Conservation (phyloP, 2,888 invertebrate genomes). For the Drosophila vallismaia region DNA sequence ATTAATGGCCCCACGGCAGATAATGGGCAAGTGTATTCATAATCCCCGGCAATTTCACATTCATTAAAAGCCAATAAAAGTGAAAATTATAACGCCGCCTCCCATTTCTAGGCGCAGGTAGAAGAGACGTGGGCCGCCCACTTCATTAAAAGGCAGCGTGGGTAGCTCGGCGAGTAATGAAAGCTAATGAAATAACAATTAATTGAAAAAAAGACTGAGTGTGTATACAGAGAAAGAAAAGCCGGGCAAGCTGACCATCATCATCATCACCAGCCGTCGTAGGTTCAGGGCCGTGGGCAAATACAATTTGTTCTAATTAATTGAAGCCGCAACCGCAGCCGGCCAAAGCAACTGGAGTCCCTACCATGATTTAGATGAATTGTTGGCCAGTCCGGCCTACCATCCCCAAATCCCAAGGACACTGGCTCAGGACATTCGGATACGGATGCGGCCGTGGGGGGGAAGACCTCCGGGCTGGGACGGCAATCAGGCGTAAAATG, state of each 20-base stretch:
- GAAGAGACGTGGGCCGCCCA: conserved; percentile 31
- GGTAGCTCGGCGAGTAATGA: conserved; percentile 57
- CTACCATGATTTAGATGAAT: conserved; percentile 65
- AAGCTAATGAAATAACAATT: conserved; percentile 73
- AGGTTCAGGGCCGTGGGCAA: conserved; percentile 30
- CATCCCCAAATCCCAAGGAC: neutral
- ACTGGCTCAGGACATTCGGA: conserved; percentile 21
- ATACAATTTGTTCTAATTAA: conserved; percentile 76
- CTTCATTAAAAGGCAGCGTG: conserved; percentile 59
- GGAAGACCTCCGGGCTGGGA: conserved; percentile 33
- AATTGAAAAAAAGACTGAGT: conserved; percentile 49
- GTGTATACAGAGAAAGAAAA: conserved; percentile 26
- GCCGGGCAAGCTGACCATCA: conserved; percentile 13
- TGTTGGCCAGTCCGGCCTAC: conserved; percentile 16
- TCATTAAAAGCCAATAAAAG: conserved; percentile 72
- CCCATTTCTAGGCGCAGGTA: conserved; percentile 43
- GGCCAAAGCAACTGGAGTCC: conserved; percentile 33
- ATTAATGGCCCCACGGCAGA: conserved; percentile 60
- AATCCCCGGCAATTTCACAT: conserved; percentile 65
- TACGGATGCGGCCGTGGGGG: neutral
- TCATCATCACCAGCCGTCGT: conserved; percentile 4
- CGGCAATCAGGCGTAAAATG: conserved; percentile 67
- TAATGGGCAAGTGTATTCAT: conserved; percentile 64
- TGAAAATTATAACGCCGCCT: conserved; percentile 51
- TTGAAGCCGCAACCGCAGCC: conserved; percentile 66